Percentiles rank a stretch among this genome's conserved stretches.
Conservation (phyloP, 2,888 invertebrate species). For the Drosophila affinis region DNA sequence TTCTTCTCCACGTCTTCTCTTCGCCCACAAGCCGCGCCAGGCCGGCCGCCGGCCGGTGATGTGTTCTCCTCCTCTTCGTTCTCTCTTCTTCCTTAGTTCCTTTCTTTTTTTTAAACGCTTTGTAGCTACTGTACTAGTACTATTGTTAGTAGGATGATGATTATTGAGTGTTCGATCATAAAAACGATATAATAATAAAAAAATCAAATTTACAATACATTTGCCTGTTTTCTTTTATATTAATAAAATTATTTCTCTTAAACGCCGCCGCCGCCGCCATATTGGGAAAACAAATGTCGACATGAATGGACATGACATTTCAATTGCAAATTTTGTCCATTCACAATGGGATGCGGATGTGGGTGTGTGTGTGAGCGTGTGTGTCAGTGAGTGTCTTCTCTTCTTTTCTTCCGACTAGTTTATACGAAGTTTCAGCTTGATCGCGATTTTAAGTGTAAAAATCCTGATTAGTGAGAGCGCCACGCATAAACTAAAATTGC, state of each 20-base stretch:
- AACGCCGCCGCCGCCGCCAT: conserved; percentile 21
- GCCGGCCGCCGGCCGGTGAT: conserved; percentile 41
- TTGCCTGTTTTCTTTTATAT: conserved; percentile 1
- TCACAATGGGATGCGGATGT: conserved; percentile 12
- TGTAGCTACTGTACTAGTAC: conserved; percentile 43
- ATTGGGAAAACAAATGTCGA: conserved; percentile 8
- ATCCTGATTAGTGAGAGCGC: conserved; percentile 37
- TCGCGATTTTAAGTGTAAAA: conserved; percentile 30
- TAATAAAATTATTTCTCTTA: conserved; percentile 24
- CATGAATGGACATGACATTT: conserved; percentile 15
- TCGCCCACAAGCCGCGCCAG: conserved; percentile 17
- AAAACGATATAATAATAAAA: conserved; percentile 28
- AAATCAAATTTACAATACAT: conserved; percentile 40
- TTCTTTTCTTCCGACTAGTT: conserved; percentile 21
- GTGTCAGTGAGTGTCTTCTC: neutral
- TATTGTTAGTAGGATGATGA: conserved; percentile 36
- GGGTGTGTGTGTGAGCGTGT: conserved; percentile 6
- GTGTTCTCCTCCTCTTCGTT: conserved; percentile 32
- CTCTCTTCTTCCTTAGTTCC: conserved; percentile 4
- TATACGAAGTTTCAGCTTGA: conserved; percentile 31
- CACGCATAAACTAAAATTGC: conserved; percentile 46
- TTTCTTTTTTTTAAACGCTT: conserved; percentile 38
- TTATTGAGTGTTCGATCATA: conserved; percentile 21
- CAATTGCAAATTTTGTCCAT: conserved; percentile 15
- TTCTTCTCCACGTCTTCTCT: conserved; percentile 1